Evolutionary conservation across 1,140 invertebrate species (phyloP).

Genomic region (Anthonomus grandis): DNA sequence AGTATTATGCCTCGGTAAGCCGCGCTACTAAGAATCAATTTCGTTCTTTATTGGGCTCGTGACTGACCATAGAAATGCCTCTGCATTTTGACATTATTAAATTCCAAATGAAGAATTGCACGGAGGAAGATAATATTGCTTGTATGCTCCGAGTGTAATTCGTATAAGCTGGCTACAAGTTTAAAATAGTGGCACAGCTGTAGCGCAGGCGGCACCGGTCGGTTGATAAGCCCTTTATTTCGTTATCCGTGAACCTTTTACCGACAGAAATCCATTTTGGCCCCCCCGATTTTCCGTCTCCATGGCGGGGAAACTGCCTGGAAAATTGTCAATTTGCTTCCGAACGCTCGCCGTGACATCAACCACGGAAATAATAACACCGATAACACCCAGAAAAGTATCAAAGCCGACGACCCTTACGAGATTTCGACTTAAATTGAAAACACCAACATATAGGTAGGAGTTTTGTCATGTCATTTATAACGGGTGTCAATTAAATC

Average conservation of each 20-base stretch:
- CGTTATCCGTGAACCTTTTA: too few relatives aligned
- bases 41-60: slow-evolving; percentile 45
- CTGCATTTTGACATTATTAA: slow-evolving; percentile 48
- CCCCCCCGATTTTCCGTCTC: slow-evolving; percentile 37
- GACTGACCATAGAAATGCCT: slow-evolving; percentile 37
- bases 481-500: too few relatives aligned
- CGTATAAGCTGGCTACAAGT: slow-evolving; percentile 1
- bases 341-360: slow-evolving; percentile 37
- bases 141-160: slow-evolving; percentile 15
- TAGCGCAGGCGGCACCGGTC: background rate
- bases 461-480: too few relatives aligned
- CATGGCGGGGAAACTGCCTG: slow-evolving; percentile 54
- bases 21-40: too few relatives aligned
- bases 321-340: slow-evolving; percentile 62
- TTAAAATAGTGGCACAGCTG: background rate
- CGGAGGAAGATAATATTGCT: slow-evolving; percentile 48
- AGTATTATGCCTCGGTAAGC: too few relatives aligned
- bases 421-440: slow-evolving; percentile 25
- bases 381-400: slow-evolving; percentile 33
- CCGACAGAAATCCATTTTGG: slow-evolving; percentile 40
- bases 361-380: slow-evolving; percentile 44
- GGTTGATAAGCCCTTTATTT: slow-evolving; percentile 40
- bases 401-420: slow-evolving; percentile 20
- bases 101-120: slow-evolving; percentile 50
- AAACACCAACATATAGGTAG: too few relatives aligned